Base-by-base conservation (phyloP, 1,140 invertebrate species). In the Bombus difficillimus region DNA sequence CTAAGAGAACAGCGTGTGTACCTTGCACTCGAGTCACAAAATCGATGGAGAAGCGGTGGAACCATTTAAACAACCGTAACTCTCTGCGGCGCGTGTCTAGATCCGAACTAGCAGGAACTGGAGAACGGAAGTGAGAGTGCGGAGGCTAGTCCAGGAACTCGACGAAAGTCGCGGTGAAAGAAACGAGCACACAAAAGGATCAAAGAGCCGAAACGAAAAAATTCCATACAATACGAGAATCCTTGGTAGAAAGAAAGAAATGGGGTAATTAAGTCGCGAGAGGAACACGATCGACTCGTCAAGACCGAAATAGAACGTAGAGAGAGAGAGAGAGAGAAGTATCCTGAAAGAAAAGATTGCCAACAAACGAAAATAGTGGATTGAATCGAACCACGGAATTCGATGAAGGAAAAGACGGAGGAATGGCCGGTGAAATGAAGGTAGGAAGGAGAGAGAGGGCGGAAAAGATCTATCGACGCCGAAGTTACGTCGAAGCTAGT, bases 21-120 rank as follows among this genome's bases (percentile, higher is more conserved):
- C 53, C 68, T 72, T 62, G 66, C 83, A 64, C 66, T 59, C 66
- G 41, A 66, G 68, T 80, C 83, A 80, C 76, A 77, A 47, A 80
- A 85, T 71, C 83, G 73, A 80, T 85, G 41, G 74, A 53, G 34
- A n/a, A 72, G 10, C n/a, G 83, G 71, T 47, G 71, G 53, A 59
- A 80, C 47, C 76, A 47, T 72, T 85, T 79, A 73, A 72, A 57
- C 74, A 34, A 1, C 34, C 39, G 53, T 82, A 69, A 68, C 66
- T 80, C 37, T 47, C 47, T 72, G 39, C 32, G 22, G 13, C 32
- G 39, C 39, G n/a, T 8, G 37, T 43, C 78, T 69, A 34, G 64
- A 32, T 15, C 41, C 10, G 4, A 81, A 39, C 47, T 47, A 15
- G 8, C 34, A 3, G 57, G 5, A 32, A 34, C 25, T 25, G 22